Evolutionary conservation across 2,888 invertebrate genomes (phyloP).

Genomic region (Torymus aiolomorphi): DNA sequence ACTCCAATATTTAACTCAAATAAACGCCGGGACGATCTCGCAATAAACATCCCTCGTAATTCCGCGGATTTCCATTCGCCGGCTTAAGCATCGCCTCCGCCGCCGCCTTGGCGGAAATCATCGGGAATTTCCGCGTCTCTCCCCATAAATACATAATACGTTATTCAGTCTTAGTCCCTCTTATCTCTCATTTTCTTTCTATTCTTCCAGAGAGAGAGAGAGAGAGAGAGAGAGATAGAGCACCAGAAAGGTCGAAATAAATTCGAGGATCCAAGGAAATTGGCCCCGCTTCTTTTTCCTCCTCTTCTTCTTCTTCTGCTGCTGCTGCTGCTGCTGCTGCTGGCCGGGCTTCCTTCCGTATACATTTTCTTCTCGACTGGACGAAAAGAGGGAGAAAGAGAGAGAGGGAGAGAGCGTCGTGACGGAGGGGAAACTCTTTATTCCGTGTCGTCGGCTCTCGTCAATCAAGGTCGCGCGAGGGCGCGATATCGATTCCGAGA

Average conservation of each 20-base stretch:
- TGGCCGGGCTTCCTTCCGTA: not conserved
- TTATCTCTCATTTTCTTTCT: not conserved
- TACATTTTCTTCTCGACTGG: constrained; percentile 32
- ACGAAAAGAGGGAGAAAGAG: not conserved
- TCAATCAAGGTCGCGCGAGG: constrained; percentile 66
- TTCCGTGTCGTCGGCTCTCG: constrained; percentile 67
- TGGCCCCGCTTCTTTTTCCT: not conserved
- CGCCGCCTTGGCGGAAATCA: not conserved
- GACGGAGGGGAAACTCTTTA: constrained; percentile 63
- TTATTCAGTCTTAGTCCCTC: not conserved
- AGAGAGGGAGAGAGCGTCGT: no score
- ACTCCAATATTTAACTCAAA: no score
- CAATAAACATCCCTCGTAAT: no score
- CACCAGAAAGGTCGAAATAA: constrained; percentile 16
- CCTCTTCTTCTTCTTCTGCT: not conserved
- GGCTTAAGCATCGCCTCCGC: not conserved
- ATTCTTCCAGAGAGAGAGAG: not conserved
- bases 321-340: no score
- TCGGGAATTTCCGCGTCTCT: not conserved
- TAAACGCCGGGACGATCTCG: no score
- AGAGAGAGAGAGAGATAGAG: no score
- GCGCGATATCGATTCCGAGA: constrained; percentile 25
- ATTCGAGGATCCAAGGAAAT: constrained; percentile 28
- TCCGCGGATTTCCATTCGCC: not conserved
- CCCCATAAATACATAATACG: not conserved